These are phyloP conservation scores for Epinotia demarniana DNA, from an alignment of 2,888 invertebrate species.

Conservation along the genomic window DNA sequence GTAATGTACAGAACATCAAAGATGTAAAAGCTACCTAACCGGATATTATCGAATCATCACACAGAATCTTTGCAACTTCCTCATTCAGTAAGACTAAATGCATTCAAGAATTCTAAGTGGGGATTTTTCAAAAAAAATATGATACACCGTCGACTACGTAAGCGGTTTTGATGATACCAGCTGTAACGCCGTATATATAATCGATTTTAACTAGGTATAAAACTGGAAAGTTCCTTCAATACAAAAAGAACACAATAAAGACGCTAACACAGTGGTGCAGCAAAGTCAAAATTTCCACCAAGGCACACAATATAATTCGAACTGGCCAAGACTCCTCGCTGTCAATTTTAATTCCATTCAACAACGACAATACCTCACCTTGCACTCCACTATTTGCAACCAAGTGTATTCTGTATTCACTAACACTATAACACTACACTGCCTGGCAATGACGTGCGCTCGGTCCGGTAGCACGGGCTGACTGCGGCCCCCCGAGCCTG, in stretches of 20 bases:
- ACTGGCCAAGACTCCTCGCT: not conserved
- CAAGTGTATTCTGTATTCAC: constrained; percentile 31
- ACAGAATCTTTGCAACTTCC: not conserved
- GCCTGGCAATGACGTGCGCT: constrained; percentile 28
- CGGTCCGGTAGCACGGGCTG: constrained; percentile 31
- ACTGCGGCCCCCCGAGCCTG: constrained; percentile 36
- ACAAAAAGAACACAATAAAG: not conserved
- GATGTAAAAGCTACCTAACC: not conserved
- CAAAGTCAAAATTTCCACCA: not conserved
- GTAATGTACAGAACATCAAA: not conserved
- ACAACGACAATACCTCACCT: constrained; percentile 18
- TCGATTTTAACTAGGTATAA: not conserved
- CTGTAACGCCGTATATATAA: not conserved
- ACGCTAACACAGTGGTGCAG: not conserved
- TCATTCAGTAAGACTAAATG: not conserved
- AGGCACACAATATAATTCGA: not conserved
- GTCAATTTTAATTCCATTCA: not conserved
- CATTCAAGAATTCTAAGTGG: not conserved
- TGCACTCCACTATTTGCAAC: constrained; percentile 19
- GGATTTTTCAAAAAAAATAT: not conserved
- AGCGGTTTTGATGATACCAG: not conserved
- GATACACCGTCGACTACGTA: not conserved
- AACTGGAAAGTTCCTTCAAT: not conserved
- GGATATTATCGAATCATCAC: not conserved
- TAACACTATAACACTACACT: constrained; percentile 30